Evolutionary conservation across 2,113 vertebrate species (phyloP), one percentile per base, ranked within the genome.

Genomic region (Microcebus murinus): DNA sequence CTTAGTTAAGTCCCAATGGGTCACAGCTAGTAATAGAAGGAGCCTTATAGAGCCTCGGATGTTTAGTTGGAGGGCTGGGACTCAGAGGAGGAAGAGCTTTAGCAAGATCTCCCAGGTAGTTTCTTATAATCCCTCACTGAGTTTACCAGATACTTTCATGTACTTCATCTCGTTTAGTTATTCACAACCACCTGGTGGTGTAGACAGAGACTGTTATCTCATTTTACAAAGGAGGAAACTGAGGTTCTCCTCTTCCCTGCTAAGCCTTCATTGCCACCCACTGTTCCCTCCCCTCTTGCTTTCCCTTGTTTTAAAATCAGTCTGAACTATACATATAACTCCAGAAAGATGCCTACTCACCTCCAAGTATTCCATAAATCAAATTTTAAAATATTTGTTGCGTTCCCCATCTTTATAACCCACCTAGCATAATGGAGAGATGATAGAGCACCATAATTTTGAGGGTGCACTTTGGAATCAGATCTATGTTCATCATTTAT

Each of bases 201-300:
- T 34, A 63, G 55, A 45, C n/a, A 48, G 39, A 77, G 63, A 80
- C 31, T 31, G 29, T 29, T 34, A 88, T 4, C 7, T 67, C 71
- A 55, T 74, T 96, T 95, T 76, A 81, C 68, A 88, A 85, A 55
- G 31, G 27, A 94, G 71, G 71, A 96, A 85, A 77, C 61, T 18
- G 27, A 91, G 57, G n/a, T 82, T 90, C 82, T 63, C 67, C 29
- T 80, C 84, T 87, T 79, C 12, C 39, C 34, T 81, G 29, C 39
- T 63, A 80, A 65, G n/a, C 36, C 67, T 81, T 81, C 39, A 57
- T 5, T 59, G 11, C 31, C 39, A 87, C 42, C 27, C 61, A 48
- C 70, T 25, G 8, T 55, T 65, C 67, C 34, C 25, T 48, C 65
- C 39, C 81, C 29, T 84, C 80, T 73, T 73, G 59, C 31, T 77